Evolutionary conservation across 2,113 vertebrate species (phyloP).

Genomic region (Plecturocebus donacophilus): DNA sequence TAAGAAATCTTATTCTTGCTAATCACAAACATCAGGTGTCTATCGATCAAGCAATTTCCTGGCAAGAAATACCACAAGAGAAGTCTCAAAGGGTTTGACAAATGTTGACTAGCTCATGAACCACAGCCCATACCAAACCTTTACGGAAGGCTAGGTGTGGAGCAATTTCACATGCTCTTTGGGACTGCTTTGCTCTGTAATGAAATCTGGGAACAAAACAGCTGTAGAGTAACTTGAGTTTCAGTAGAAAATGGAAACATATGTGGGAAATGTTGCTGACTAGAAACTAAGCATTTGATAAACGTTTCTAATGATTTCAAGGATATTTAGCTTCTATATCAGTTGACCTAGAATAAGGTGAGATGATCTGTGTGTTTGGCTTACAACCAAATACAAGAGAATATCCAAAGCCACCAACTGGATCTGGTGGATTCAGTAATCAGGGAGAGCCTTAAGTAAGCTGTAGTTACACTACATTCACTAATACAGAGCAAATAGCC

Average conservation of each 20-base stretch:
- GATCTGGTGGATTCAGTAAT: accelerated
- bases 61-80: not conserved
- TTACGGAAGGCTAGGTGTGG: not conserved
- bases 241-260: slow-evolving; percentile 56
- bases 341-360: not conserved
- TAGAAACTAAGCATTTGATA: slow-evolving; percentile 16
- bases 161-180: not conserved
- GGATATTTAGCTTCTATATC: not conserved
- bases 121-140: not conserved
- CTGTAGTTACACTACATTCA: accelerated
- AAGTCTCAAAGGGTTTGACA: slow-evolving; percentile 17
- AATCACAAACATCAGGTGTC: slow-evolving; percentile 48
- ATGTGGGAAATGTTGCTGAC: not conserved
- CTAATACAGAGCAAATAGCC: not conserved
- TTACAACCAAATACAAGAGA: not conserved
- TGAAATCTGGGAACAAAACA: slow-evolving; percentile 17
- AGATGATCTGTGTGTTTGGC: not conserved
- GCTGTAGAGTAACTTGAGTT: not conserved
- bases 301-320: not conserved
- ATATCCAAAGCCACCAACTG: not conserved
- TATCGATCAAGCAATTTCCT: slow-evolving; percentile 28
- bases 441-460: not conserved
- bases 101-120: not conserved
- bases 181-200: not conserved
- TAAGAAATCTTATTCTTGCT: not conserved